Base-by-base conservation (phyloP, 2,113 vertebrate species). In the Hippocampus abdominalis region DNA sequence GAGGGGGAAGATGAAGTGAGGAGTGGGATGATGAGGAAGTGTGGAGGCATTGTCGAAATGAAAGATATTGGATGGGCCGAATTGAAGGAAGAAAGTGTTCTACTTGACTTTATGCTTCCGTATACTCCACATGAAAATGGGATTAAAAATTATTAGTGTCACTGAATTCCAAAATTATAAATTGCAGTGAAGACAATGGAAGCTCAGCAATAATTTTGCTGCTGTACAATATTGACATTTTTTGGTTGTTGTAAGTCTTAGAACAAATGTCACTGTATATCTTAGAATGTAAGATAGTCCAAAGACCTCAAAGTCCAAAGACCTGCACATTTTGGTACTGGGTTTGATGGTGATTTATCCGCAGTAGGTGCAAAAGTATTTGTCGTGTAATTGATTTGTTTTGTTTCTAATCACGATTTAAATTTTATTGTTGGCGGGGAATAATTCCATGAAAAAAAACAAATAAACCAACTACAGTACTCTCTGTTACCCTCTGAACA, bases 1-100 rank as follows among this genome's bases (percentile, higher is more conserved):
- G 1, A 68, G 70, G 73, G 3, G 39, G 61, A 67, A 69, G 46
- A 64, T 54, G 57, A 72, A 78, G 64, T 68, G 27, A 18, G 48
- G 21, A 68, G 70, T 32, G 63, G 32, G 71, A 32, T 27, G 18
- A 23, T 51, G 42, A 42, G 51, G 64, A 59, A 18, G 29, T 32
- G 29, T 32, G 29, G 29, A 40, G 6, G 3, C 1, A 3, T 25
- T 8, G 21, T 40, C 3, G 32, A 62, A 62, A 62, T 21, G 3
- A 20, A 5, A 32, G 16, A 20, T 32, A 60, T 8, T 21, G 18
- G 16, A 36, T 20, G 29, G 32, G 32, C 39, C 20, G 12, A 63
- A 5, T 25, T 21, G 36, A 9, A 63, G 36, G 20, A 39, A 2
- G 20, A 3, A 40, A 62, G 2, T 4, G 6, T 61, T 62, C 60